phyloP scores from a whole-genome alignment of 2,113 vertebrate genomes.

The Ondatra zibethicus region DNA sequence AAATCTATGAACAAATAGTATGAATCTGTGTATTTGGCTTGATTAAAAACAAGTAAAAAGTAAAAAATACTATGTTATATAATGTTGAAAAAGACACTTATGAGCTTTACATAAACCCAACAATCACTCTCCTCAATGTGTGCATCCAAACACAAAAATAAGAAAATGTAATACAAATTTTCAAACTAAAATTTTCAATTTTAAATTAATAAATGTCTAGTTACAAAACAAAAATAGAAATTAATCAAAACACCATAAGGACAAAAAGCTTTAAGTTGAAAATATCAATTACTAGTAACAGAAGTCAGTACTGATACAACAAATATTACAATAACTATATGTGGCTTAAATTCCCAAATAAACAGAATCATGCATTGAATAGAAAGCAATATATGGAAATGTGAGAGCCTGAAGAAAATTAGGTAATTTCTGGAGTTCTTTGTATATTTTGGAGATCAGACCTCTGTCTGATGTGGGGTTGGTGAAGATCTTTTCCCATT shows the following conservation, averaged over 20 bases:
- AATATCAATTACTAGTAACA: neutral
- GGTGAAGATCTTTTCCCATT: no score
- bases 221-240: neutral
- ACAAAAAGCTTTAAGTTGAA: neutral
- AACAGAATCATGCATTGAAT: no score
- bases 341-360: neutral
- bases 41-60: neutral
- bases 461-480: no score
- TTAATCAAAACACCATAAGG: neutral
- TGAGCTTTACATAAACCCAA: neutral
- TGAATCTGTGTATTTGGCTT: neutral
- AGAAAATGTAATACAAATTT: neutral
- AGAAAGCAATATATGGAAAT: neutral
- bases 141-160: neutral
- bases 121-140: neutral
- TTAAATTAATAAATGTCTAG: neutral
- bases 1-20: neutral
- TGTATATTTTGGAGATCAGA: no score
- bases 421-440: no score
- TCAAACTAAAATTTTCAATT: neutral
- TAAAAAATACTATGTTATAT: neutral
- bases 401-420: neutral
- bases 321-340: neutral
- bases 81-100: neutral
- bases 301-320: neutral